phyloP scores from a whole-genome alignment of 2,888 invertebrate genomes.

The Coelinius sp. region DNA sequence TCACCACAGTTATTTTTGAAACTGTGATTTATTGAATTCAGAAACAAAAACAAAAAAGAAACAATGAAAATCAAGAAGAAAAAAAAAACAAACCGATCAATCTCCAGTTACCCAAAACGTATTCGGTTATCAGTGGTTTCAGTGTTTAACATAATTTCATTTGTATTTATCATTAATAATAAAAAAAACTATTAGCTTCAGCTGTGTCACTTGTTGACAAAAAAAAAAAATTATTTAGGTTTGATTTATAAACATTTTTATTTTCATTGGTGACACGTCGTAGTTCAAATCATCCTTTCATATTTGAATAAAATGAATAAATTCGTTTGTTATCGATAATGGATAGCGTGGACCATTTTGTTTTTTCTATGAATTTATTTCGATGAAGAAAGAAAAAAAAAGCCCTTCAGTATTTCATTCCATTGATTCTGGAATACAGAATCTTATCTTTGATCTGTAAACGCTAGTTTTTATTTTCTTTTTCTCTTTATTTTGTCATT shows the following conservation, averaged over 20 bases:
- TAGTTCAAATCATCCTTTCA: background rate
- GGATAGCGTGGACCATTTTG: constrained; percentile 53
- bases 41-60: background rate
- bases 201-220: background rate
- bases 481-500: background rate
- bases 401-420: constrained; percentile 65
- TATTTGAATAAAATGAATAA: background rate
- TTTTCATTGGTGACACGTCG: constrained; percentile 4
- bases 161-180: constrained; percentile 8
- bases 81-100: too few relatives aligned
- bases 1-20: constrained; percentile 8
- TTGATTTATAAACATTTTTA: background rate
- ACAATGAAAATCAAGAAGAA: background rate
- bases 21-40: background rate
- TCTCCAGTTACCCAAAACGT: constrained; percentile 2
- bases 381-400: constrained; percentile 24
- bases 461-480: constrained; percentile 41
- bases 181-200: background rate
- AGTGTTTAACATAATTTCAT: constrained; percentile 13
- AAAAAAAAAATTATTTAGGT: background rate
- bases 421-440: constrained; percentile 51
- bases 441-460: constrained; percentile 21
- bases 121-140: constrained; percentile 20
- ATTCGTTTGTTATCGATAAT: constrained; percentile 30
- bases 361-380: background rate